phyloP scores from a whole-genome alignment of 2,888 invertebrate genomes.

The Cephus sareptanus region DNA sequence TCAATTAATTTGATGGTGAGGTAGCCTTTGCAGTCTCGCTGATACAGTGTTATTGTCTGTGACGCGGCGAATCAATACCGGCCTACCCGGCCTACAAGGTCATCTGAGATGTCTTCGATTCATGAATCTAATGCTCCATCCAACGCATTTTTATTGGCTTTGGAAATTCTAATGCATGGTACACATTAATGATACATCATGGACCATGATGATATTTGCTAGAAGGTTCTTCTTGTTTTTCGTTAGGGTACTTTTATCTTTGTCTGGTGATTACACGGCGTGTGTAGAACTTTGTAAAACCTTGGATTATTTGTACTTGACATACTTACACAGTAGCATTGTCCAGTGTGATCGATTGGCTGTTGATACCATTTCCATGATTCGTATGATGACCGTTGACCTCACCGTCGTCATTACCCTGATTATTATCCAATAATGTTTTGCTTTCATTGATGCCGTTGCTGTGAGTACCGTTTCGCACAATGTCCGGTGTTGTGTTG shows the following conservation, averaged over 20 bases:
- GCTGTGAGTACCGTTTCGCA: conserved; percentile 54
- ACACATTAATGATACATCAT: background rate
- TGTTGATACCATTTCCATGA: conserved; percentile 61
- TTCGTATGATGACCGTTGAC: conserved; percentile 62
- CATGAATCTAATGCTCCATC: background rate
- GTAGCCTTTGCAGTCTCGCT: background rate
- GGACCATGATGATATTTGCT: conserved; percentile 9
- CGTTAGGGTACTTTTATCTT: background rate
- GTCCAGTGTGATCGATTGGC: conserved; percentile 61
- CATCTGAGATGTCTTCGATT: background rate
- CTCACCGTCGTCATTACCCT: conserved; percentile 55
- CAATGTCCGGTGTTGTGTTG: conserved; percentile 44
- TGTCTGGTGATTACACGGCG: background rate
- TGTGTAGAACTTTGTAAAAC: background rate
- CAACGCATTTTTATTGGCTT: background rate
- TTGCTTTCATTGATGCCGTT: conserved; percentile 47
- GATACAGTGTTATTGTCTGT: background rate
- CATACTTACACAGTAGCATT: conserved; percentile 65
- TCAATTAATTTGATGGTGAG: background rate
- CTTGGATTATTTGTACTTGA: conserved; percentile 23
- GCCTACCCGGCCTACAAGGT: background rate
- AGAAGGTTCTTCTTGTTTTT: background rate
- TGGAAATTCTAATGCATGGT: background rate
- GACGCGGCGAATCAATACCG: background rate
- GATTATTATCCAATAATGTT: conserved; percentile 55